These are phyloP conservation scores for Monochamus alternatus DNA, from an alignment of 2,888 invertebrate species.

Conservation along the genomic window DNA sequence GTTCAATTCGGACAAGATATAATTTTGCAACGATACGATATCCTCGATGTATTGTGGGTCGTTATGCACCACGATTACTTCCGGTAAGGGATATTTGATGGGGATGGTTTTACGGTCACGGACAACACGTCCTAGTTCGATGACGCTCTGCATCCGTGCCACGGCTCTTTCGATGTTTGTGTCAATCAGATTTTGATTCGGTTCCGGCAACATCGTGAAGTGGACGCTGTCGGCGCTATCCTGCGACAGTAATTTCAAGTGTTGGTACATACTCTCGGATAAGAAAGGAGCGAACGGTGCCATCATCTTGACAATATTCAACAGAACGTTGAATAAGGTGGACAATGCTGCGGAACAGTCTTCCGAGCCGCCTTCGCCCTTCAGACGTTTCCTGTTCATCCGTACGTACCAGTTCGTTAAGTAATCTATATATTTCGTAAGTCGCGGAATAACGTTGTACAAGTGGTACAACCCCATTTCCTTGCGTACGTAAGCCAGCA, in stretches of 20 bases:
- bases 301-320: conserved; percentile 93
- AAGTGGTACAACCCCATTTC: conserved; percentile 97
- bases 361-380: conserved; percentile 87
- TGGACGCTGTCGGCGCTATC: conserved; percentile 86
- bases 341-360: conserved; percentile 90
- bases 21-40: conserved; percentile 84
- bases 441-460: conserved; percentile 94
- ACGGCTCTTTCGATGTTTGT: conserved; percentile 92
- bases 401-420: conserved; percentile 99
- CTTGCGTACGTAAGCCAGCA: conserved; percentile 88
- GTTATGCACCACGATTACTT: conserved; percentile 95
- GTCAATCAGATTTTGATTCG: conserved; percentile 83
- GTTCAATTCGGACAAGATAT: conserved; percentile 95
- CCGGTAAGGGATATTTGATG: conserved; percentile 96
- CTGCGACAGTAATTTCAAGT: conserved; percentile 80
- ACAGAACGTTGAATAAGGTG: conserved; percentile 90
- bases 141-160: conserved; percentile 93
- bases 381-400: conserved; percentile 95
- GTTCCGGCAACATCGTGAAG: conserved; percentile 90
- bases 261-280: conserved; percentile 95
- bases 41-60: conserved; percentile 81
- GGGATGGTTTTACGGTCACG: conserved; percentile 95
- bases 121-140: conserved; percentile 94
- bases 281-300: conserved; percentile 98
- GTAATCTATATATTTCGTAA: conserved; percentile 97